A percentile compares a stretch with the other conserved stretches of the same genome.
Evolutionary conservation across 1,140 invertebrate species (phyloP).

Genomic region (Vanessa tameamea): DNA sequence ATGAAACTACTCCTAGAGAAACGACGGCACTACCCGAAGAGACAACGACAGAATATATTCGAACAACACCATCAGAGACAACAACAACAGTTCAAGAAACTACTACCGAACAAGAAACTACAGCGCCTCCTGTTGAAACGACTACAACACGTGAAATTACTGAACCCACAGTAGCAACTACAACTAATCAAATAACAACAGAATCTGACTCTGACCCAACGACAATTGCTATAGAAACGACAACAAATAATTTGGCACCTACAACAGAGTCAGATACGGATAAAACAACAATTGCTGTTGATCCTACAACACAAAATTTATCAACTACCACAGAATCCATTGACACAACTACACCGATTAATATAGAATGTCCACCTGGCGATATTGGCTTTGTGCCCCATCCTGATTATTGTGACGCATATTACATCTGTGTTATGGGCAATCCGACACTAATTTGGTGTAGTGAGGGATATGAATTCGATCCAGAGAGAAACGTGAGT

Average conservation of each 20-base stretch:
- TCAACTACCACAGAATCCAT: background rate
- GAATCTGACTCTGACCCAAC: background rate
- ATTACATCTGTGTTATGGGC: background rate
- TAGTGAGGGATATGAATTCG: background rate
- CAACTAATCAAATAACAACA: no score
- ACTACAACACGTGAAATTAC: background rate
- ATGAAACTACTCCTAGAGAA: no score
- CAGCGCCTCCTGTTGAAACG: background rate
- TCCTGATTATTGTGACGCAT: conserved; percentile 15
- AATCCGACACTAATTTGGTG: background rate
- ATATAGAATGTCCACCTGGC: background rate
- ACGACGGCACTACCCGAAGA: no score
- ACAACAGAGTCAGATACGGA: background rate
- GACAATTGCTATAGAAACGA: background rate
- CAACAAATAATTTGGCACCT: background rate
- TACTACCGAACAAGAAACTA: background rate
- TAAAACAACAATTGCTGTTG: background rate
- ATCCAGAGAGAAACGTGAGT: background rate
- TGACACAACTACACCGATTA: background rate
- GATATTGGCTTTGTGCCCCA: background rate
- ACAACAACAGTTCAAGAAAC: background rate
- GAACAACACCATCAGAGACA: background rate
- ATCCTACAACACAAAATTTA: background rate
- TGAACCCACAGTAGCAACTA: no score
- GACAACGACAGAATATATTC: background rate